These are phyloP conservation scores for Odontophorus gujanensis DNA, from an alignment of 2,113 vertebrate genomes.

Conservation along the genomic window DNA sequence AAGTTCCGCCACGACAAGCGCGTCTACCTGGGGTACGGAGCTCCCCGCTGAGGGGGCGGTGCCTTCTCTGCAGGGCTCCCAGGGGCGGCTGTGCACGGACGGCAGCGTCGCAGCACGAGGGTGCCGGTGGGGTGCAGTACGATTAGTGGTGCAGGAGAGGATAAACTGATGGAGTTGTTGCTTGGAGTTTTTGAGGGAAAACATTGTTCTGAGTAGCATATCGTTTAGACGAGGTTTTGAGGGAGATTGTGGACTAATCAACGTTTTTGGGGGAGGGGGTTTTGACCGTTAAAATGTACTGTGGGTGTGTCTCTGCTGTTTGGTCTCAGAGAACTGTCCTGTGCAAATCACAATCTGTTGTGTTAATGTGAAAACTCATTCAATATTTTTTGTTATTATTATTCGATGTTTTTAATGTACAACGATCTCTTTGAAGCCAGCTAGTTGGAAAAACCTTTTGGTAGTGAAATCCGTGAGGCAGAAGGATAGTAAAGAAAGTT, in stretches of 20 bases:
- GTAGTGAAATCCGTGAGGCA: rapidly evolving
- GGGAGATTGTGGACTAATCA: background rate
- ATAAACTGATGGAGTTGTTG: background rate
- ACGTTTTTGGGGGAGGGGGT: background rate
- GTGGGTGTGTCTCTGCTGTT: background rate
- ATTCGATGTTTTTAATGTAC: rapidly evolving
- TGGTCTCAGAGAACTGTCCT: background rate
- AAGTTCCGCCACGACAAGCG: constrained; percentile 99
- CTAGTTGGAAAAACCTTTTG: background rate
- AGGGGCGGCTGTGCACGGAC: rapidly evolving
- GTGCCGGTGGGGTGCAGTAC: rapidly evolving
- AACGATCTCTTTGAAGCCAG: rapidly evolving
- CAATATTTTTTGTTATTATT: rapidly evolving
- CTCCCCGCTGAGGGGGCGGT: rapidly evolving
- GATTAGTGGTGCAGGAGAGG: too few relatives aligned
- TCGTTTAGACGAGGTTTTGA: rapidly evolving
- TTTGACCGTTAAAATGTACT: rapidly evolving
- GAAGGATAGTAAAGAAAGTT: rapidly evolving
- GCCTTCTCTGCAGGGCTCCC: background rate
- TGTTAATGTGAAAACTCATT: background rate
- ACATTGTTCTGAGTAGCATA: rapidly evolving
- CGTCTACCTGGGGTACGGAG: constrained; percentile 93
- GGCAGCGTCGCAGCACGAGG: rapidly evolving
- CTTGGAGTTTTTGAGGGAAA: background rate
- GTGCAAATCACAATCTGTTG: rapidly evolving